These are phyloP conservation scores for Sinocyclocheilus anophthalmus DNA, from an alignment of 2,113 vertebrate genomes.

Conservation along the genomic window DNA sequence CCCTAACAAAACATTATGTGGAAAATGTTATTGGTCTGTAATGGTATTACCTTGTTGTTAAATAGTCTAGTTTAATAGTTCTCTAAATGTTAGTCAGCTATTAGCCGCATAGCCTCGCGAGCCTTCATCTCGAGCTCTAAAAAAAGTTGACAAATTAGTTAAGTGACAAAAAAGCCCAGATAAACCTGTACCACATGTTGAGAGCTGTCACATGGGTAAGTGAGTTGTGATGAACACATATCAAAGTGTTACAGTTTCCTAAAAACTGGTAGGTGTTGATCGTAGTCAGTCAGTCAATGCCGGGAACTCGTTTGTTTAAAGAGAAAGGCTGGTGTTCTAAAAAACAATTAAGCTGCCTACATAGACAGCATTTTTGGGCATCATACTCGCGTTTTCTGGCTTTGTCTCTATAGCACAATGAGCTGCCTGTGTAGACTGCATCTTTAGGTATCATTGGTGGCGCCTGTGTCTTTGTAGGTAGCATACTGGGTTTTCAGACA, in stretches of 20 bases:
- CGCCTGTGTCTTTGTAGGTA: background rate
- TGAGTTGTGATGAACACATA: background rate
- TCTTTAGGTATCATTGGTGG: background rate
- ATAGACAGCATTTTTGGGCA: background rate
- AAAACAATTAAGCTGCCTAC: background rate
- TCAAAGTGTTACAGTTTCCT: background rate
- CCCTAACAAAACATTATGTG: background rate
- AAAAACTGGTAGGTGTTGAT: background rate
- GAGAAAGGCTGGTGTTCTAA: background rate
- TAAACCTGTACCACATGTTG: background rate
- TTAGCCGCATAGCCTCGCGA: background rate
- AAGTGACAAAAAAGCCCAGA: background rate
- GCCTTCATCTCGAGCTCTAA: background rate
- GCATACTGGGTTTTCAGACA: background rate
- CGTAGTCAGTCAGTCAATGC: background rate
- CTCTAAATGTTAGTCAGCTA: background rate
- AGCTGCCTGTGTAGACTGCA: background rate
- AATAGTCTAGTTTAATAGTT: background rate
- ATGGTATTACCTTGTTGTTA: background rate
- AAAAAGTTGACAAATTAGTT: constrained; percentile 31
- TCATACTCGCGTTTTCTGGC: background rate
- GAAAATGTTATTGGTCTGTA: background rate
- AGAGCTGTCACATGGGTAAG: background rate
- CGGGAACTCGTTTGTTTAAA: constrained; percentile 7
- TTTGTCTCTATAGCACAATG: background rate